These are phyloP conservation scores for Heteromyza rotundicornis DNA, from an alignment of 2,888 invertebrate genomes.

Conservation along the genomic window DNA sequence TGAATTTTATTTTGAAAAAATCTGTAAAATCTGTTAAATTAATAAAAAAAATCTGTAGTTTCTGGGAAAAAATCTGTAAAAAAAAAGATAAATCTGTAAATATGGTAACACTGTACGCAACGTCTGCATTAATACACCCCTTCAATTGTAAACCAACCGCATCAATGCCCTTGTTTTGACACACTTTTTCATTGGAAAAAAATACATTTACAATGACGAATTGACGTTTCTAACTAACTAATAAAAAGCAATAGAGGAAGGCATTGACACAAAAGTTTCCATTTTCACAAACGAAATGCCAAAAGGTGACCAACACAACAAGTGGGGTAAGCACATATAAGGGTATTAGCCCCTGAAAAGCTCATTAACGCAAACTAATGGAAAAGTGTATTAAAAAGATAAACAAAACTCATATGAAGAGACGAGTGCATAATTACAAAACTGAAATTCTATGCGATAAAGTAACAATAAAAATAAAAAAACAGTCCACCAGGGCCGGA, in stretches of 20 bases:
- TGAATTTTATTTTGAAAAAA: not conserved
- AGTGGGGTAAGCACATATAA: not conserved
- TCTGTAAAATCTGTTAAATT: too few species aligned
- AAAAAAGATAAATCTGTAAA: too few species aligned
- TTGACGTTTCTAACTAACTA: not conserved
- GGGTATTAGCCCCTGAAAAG: not conserved
- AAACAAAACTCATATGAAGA: not conserved
- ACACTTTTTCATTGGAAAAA: not conserved
- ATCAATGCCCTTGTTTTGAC: not conserved
- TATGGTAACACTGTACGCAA: too few species aligned
- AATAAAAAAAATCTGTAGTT: too few species aligned
- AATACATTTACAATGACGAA: not conserved
- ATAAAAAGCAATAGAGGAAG: slow-evolving; percentile 31
- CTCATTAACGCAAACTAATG: not conserved
- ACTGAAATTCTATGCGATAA: not conserved
- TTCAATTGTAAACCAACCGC: not conserved
- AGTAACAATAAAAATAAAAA: not conserved
- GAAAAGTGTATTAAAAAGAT: not conserved
- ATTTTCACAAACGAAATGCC: slow-evolving; percentile 36
- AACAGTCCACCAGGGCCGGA: not conserved
- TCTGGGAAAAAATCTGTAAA: too few species aligned
- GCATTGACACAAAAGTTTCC: slow-evolving; percentile 51
- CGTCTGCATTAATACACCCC: not conserved
- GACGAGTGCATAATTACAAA: slow-evolving; percentile 1
- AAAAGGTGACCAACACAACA: slow-evolving; percentile 38